These are phyloP conservation scores for Drosophila guanche DNA, from an alignment of 1,140 invertebrate species.

Conservation along the genomic window DNA sequence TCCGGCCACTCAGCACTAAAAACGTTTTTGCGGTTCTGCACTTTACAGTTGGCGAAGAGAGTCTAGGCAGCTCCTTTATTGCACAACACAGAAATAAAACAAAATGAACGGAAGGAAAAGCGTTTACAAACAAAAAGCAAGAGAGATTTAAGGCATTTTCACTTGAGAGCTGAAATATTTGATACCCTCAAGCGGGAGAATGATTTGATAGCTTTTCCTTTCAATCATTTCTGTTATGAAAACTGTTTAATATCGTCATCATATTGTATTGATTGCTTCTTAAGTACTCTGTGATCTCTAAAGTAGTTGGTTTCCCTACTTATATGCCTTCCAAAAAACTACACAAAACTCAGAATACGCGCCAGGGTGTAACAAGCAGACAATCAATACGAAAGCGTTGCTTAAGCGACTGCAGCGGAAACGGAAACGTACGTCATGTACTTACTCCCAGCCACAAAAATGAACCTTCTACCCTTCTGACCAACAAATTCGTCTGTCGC, in stretches of 20 bases:
- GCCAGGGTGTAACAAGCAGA: slow-evolving; percentile 20
- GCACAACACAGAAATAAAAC: slow-evolving; percentile 6
- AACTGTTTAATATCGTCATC: too few species aligned
- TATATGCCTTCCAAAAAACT: too few species aligned
- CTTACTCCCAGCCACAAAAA: slow-evolving; percentile 36
- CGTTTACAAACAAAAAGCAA: slow-evolving; percentile 13
- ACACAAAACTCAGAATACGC: not conserved
- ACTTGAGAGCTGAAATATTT: too few species aligned
- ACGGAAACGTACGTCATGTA: slow-evolving; percentile 79
- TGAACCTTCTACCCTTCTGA: slow-evolving; percentile 17
- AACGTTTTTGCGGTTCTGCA: slow-evolving; percentile 57
- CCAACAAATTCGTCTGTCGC: slow-evolving; percentile 35
- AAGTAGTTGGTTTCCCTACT: too few species aligned
- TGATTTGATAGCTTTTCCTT: too few species aligned
- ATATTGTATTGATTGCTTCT: too few species aligned
- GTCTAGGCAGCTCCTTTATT: not conserved
- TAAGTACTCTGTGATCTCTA: too few species aligned
- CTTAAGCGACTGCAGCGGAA: slow-evolving; percentile 63
- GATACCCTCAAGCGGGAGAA: too few species aligned
- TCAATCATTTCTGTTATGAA: too few species aligned
- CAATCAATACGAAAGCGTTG: slow-evolving; percentile 46
- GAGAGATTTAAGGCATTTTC: too few species aligned
- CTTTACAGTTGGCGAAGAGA: not conserved
- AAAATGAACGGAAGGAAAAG: not conserved
- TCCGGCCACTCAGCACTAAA: slow-evolving; percentile 60